phyloP scores from a whole-genome alignment of 2,113 vertebrate species.

The Lepus timidus region DNA sequence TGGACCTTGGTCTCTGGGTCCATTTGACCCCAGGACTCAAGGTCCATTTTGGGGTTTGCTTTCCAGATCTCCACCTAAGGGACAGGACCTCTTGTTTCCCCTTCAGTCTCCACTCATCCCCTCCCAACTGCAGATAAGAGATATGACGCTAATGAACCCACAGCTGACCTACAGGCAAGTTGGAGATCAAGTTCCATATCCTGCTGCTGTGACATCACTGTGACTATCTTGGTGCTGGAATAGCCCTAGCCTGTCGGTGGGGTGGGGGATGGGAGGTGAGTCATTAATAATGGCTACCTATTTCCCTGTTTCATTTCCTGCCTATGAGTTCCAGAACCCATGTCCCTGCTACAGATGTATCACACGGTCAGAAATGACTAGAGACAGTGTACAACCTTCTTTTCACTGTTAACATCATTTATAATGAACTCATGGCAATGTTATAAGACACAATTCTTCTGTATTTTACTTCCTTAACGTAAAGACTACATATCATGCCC shows the following conservation, averaged over 20 bases:
- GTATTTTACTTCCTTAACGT: background rate
- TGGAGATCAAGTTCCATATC: background rate
- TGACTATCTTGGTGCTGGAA: background rate
- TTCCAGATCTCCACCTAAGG: background rate
- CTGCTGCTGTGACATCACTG: background rate
- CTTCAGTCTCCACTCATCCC: fast-evolving
- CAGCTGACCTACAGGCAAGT: background rate
- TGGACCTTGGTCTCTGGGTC: background rate
- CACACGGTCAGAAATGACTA: background rate
- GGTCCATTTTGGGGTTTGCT: background rate
- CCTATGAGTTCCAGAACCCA: background rate
- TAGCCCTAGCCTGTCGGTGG: background rate
- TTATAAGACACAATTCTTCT: background rate
- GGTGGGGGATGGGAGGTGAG: background rate
- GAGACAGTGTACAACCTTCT: background rate
- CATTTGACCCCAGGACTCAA: background rate
- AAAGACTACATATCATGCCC: background rate
- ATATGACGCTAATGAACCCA: background rate
- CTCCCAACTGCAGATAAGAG: background rate
- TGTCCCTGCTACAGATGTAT: background rate
- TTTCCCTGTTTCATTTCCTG: background rate
- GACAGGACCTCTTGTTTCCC: background rate
- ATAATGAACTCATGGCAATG: background rate
- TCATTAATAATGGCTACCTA: too few species aligned
- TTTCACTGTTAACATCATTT: background rate